Base-by-base conservation (phyloP, 1,140 invertebrate species). In the Triops longicaudatus region DNA sequence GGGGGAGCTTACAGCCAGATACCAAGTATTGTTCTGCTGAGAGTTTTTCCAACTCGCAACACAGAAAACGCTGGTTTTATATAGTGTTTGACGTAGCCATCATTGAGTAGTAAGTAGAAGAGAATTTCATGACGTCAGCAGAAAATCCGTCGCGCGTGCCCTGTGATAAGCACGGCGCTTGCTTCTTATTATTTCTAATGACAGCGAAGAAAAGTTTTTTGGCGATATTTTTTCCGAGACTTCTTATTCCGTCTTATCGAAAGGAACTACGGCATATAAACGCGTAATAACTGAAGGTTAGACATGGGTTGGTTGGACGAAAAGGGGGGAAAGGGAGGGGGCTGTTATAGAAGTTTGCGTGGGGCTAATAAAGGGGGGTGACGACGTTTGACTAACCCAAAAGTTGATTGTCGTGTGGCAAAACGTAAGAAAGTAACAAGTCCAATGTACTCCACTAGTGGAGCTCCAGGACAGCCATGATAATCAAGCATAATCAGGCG, bases 401-500 rank as follows among this genome's bases (percentile, higher is more conserved):
- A 22, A 63, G 2, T 37, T 63, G 50, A 63, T 63, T 63, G 50
- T 63, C 50, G 50, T 63, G 50, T 63, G 50, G 50, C 50, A 63
- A 63, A 63, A 63, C 50, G 50, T 17, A 63, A 63, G n/a, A 50
- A 63, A 63, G 22, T 63, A 63, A 63, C 50, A 63, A 63, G 50
- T 63, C 50, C 50, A 22, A 63, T 22, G n/a, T 17, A 22, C 17
- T 22, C 22, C 50, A 22, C 50, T 11, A 44, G n/a, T n/a, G n/a
- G 43, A 44, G 43, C 43, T 44, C 43, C 43, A 7, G 43, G 50
- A 63, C 10, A 37, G 10, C 22, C 50, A 63, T 10, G 50, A 63
- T 63, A 63, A 63, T 63, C 50, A 63, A 63, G 50, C 50, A 63
- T 63, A 63, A 63, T 63, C 50, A 63, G 50, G 50, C 50, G 50